Evolutionary conservation across 2,797 vertebrate species (phyloP), one percentile per base, ranked within the genome.

Genomic region (Cercopithecus neglectus): DNA sequence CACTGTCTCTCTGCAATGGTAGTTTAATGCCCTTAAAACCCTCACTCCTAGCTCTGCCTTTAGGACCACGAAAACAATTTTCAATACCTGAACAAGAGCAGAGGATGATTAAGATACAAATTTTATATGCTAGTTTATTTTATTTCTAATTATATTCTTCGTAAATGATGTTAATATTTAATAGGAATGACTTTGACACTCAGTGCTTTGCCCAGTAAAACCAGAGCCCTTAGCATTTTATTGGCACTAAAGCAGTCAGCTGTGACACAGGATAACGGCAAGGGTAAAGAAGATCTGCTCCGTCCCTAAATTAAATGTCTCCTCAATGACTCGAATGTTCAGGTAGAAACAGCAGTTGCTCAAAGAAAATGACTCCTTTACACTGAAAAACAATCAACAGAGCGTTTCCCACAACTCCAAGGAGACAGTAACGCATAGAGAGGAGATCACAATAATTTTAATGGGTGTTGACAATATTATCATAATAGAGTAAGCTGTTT

Each of bases 141-240:
- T 97, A 96, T 96, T 97, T 97, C 97, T 97, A 97, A 97, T 97
- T 97, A 96, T 90, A 83, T 28, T 89, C 95, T 96, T 94, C 94
- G 94, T 95, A 97, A 98, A 95, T 95, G 96, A 93, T 93, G 93
- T 96, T 98, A 97, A 98, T 97, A 98, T 96, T 97, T 97, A 98
- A 97, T 91, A 96, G 95, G 91, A 97, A 94, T 98, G 96, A 94
- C 94, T 98, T 97, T 97, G 96, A 86, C 89, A 82, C 82, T 95
- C 96, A 33, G 89, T 41, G 59, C 85, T 91, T 87, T 64, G 50
- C 70, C 96, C 96, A 94, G 96, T 95, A 96, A 97, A 98, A 91
- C 94, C 93, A 95, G 72, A 96, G 96, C 55, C 86, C 97, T 96
- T 92, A 76, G 48, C 83, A 97, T 97, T 98, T 98, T 97, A 98